Evolutionary conservation across 1,140 invertebrate genomes (phyloP), one percentile per base, ranked within the genome.

Genomic region (Laupala kohalensis): DNA sequence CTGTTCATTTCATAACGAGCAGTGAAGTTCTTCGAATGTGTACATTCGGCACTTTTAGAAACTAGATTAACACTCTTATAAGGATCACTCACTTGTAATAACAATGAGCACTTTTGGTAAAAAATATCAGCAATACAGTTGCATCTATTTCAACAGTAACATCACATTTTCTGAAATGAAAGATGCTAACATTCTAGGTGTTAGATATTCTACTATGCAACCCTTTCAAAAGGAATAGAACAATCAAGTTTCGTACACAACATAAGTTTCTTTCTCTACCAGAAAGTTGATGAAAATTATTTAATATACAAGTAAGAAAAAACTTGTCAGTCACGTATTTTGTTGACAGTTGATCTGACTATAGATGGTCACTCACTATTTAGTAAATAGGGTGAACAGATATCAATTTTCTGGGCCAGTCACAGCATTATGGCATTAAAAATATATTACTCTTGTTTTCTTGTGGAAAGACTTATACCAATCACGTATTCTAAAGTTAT

Each of bases 51-150:
- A 53, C 37, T 53, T 53, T 53, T 53, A 53, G 37, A 53, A 53
- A 53, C 37, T 53, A 53, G 37, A 53, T 28, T 65, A 25, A 66
- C 63, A 30, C 70, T 30, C 26, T 37, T n/a, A 23, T 62, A 72
- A 37, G 65, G 24, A 68, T 28, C 53, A 68, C 67, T 69, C 63
- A 63, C 27, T 63, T 64, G 63, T 29, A 73, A 73, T 68, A 73
- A 73, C 73, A 72, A 77, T 78, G 77, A 79, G 78, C 77, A 79
- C 75, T 78, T 78, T 74, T 77, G 77, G 77, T 79, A 78, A 75
- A 79, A 78, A 78, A 78, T 78, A 77, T 78, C 75, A 76, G 76
- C 72, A 72, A 25, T 70, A 70, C 53, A 67, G 64, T 67, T 71
- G 29, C 28, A 71, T 63, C 65, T 71, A 69, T 69, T 29, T 29